phyloP scores from a whole-genome alignment of 92 coral and sea anemone species.

The Parazoanthus darwini region DNA sequence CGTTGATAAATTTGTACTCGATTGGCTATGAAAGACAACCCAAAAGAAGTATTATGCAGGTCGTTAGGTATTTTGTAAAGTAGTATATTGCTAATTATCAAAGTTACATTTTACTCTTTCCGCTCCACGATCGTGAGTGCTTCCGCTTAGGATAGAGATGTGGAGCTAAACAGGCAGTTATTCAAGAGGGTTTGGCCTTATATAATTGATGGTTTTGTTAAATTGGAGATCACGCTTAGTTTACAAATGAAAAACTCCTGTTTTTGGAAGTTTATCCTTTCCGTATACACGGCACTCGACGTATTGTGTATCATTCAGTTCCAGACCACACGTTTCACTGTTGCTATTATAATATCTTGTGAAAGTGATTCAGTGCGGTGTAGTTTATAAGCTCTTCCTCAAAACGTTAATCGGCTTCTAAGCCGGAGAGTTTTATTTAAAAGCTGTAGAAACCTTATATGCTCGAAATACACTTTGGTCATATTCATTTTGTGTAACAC shows the following conservation, averaged over 20 bases:
- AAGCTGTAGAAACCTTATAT: background rate
- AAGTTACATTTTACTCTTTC: background rate
- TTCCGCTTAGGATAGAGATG: background rate
- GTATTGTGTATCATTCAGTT: no score
- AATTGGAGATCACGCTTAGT: background rate
- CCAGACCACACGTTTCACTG: background rate
- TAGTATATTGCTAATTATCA: background rate
- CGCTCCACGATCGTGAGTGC: background rate
- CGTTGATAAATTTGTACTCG: conserved; percentile 7
- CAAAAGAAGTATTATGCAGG: background rate
- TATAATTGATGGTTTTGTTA: background rate
- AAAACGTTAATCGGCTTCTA: background rate
- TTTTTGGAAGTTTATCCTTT: background rate
- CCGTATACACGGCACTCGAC: background rate
- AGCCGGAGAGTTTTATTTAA: background rate
- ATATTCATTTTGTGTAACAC: background rate
- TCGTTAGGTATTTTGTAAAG: background rate
- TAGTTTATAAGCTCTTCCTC: background rate
- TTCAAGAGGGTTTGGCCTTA: background rate
- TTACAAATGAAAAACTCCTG: background rate
- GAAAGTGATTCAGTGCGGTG: background rate
- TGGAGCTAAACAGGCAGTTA: background rate
- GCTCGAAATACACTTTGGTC: background rate
- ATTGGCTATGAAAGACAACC: conserved; percentile 10
- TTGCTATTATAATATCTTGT: background rate